A percentile compares a stretch with the other conserved stretches of the same genome.
These are phyloP conservation scores for Pica pica DNA, from an alignment of 2,113 vertebrate genomes.

Conservation along the genomic window DNA sequence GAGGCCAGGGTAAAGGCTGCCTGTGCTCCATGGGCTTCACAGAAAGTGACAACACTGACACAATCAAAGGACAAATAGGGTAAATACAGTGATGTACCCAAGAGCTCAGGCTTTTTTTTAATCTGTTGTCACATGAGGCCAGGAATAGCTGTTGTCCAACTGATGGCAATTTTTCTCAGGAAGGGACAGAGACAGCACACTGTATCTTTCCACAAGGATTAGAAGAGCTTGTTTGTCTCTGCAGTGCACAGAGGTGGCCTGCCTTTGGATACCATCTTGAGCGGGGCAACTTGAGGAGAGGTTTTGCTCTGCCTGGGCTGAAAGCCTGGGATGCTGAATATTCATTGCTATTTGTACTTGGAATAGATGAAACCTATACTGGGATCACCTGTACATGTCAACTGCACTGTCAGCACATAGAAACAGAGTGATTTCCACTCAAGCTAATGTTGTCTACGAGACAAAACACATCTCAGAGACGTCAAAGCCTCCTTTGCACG, in stretches of 20 bases:
- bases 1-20: neutral
- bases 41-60: neutral
- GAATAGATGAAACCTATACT: neutral
- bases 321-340: neutral
- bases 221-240: neutral
- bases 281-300: neutral
- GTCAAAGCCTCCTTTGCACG: conserved; percentile 21
- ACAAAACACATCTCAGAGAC: neutral
- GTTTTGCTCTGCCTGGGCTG: neutral
- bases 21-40: neutral
- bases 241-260: neutral
- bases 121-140: neutral
- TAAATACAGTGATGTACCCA: neutral
- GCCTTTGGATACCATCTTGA: neutral
- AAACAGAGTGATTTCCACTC: neutral
- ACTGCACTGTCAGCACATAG: neutral
- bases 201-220: neutral
- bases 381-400: neutral
- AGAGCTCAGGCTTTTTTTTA: neutral
- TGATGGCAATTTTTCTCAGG: neutral
- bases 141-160: neutral
- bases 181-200: neutral
- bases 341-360: neutral
- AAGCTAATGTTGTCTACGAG: neutral
- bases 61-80: neutral